Evolutionary conservation across 2,797 vertebrate genomes (phyloP), one percentile per base, ranked within the genome.

Genomic region (Eutrigla gurnardus): DNA sequence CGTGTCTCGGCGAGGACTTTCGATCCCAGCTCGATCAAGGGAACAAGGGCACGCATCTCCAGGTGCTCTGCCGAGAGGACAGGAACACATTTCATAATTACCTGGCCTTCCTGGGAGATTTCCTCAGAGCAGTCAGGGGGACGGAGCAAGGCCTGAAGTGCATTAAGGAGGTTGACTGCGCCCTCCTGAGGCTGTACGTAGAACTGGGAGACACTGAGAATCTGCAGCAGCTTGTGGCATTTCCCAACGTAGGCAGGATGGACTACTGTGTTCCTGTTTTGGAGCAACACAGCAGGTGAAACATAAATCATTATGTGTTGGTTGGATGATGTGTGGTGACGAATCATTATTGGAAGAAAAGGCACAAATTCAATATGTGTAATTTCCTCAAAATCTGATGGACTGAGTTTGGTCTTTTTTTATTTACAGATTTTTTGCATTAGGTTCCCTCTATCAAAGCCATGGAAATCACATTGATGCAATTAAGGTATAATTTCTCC

Each of bases 361-460:
- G 15, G 6, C 32, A 33, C 25, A 3, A 35, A 36, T 36, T 55
- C 5, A 36, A 3, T 33, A 10, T 32, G 40, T 12, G 14, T 18
- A 33, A 39, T 35, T 33, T 50, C 6, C 3, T 49, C 3, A 7
- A n/a, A 59, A 17, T 54, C 11, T 63, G 10, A 55, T 49, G 12
- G 1, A 45, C 1, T 3, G 18, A 53, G 3, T 50, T 49, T 68
- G 8, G 32, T 35, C 10, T 71, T 11, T 6, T 65, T 60, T 39
- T 37, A 5, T 75, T 63, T 76, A 73, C 62, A 94, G 93, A 72
- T 94, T 75, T 72, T 95, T 93, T 81, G 85, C 92, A 5, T 71
- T 94, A 53, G 94, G 94, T 18, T 81, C 65, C 63, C 91, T 95
- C 40, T 92, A 92, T 63, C 72, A 92, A 86, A 93, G 83, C 65